Conservation (phyloP, 2,113 vertebrate species). For the Helogale parvula region DNA sequence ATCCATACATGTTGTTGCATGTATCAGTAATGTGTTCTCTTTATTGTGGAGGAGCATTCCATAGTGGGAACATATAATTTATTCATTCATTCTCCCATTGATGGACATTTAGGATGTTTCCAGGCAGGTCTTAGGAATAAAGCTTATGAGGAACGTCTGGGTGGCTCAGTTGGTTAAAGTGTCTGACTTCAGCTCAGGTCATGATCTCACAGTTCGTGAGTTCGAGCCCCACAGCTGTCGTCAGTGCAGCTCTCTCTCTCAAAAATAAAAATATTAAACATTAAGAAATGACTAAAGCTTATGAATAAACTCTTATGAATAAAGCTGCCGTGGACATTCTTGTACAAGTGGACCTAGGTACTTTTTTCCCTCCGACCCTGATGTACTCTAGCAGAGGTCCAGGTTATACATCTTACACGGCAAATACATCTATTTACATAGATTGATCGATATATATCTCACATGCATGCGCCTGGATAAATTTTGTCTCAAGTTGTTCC, state of each 20-base stretch:
- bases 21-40: background rate
- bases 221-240: too few relatives aligned
- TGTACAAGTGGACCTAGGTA: background rate
- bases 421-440: background rate
- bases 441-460: background rate
- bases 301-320: slow-evolving; percentile 9
- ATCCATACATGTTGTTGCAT: background rate
- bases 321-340: background rate
- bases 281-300: too few relatives aligned
- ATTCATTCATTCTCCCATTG: background rate
- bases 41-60: slow-evolving; percentile 2
- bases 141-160: background rate
- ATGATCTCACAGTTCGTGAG: too few relatives aligned
- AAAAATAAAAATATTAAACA: too few relatives aligned
- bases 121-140: background rate
- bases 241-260: too few relatives aligned
- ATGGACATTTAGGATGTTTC: background rate
- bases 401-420: background rate
- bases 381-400: background rate
- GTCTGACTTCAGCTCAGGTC: too few relatives aligned
- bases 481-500: slow-evolving; percentile 42
- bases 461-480: background rate
- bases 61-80: background rate
- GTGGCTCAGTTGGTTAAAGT: too few relatives aligned
- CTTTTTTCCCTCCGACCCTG: background rate